phyloP scores from a whole-genome alignment of 2,113 vertebrate species.

The Lamprologus callipterus region DNA sequence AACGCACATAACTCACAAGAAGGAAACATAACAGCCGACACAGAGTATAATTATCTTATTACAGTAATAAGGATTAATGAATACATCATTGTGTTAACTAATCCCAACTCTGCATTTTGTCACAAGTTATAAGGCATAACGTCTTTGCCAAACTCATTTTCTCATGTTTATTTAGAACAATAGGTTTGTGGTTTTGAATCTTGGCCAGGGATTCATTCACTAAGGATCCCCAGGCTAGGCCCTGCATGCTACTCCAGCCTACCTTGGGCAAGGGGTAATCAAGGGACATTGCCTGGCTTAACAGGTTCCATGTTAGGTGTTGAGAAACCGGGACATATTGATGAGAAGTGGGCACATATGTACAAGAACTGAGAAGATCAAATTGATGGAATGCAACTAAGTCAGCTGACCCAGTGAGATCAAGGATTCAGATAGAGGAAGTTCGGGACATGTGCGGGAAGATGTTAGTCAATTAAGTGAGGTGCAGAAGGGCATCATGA shows the following conservation, averaged over 20 bases:
- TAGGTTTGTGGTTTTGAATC: background rate
- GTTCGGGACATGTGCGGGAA: background rate
- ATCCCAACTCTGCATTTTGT: background rate
- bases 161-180: background rate
- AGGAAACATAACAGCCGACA: background rate
- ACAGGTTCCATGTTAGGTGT: background rate
- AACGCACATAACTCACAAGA: background rate
- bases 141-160: background rate
- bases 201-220: background rate
- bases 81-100: background rate
- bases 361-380: background rate
- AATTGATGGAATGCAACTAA: background rate
- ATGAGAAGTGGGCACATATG: background rate
- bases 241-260: background rate
- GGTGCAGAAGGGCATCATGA: background rate
- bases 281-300: background rate
- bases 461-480: background rate
- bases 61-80: background rate
- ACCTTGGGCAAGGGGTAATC: background rate
- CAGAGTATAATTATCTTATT: background rate
- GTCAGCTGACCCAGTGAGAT: background rate
- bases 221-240: background rate
- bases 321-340: rapidly evolving
- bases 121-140: background rate
- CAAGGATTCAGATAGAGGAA: background rate